Evolutionary conservation across 2,888 invertebrate genomes (phyloP).

Genomic region (Chrysomela aeneicollis): DNA sequence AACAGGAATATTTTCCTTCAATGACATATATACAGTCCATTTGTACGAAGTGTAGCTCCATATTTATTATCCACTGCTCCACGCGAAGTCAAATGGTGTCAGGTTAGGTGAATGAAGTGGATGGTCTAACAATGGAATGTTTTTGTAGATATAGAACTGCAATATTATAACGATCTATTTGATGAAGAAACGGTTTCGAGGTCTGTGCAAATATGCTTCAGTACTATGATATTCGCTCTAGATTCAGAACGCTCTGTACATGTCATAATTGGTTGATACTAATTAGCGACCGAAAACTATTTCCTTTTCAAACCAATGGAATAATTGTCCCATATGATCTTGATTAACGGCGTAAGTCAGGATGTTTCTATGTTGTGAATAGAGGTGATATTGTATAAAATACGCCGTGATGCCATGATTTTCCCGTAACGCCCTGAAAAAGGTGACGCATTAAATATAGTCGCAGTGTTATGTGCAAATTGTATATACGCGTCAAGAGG

Average conservation of each 20-base stretch:
- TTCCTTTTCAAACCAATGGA: neutral
- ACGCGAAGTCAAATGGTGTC: no score
- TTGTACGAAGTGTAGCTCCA: no score
- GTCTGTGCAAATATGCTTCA: no score
- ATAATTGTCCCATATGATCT: slow-evolving; percentile 12
- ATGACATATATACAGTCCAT: no score
- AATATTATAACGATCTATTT: no score
- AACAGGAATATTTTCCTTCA: no score
- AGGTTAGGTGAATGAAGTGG: no score
- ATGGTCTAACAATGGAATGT: no score
- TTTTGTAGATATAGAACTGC: no score
- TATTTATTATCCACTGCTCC: no score
- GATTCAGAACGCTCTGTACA: neutral
- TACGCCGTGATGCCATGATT: neutral
- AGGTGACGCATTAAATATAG: neutral
- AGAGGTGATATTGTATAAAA: slow-evolving; percentile 14
- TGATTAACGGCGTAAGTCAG: slow-evolving; percentile 20
- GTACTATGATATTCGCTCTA: no score
- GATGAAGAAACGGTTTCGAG: no score
- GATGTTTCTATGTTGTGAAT: slow-evolving; percentile 25
- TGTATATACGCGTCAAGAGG: neutral
- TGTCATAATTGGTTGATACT: neutral
- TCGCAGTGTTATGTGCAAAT: slow-evolving; percentile 4
- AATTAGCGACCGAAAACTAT: neutral
- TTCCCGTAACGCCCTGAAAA: neutral